These are phyloP conservation scores for Maniola jurtina DNA, from an alignment of 1,140 invertebrate species.

Conservation along the genomic window DNA sequence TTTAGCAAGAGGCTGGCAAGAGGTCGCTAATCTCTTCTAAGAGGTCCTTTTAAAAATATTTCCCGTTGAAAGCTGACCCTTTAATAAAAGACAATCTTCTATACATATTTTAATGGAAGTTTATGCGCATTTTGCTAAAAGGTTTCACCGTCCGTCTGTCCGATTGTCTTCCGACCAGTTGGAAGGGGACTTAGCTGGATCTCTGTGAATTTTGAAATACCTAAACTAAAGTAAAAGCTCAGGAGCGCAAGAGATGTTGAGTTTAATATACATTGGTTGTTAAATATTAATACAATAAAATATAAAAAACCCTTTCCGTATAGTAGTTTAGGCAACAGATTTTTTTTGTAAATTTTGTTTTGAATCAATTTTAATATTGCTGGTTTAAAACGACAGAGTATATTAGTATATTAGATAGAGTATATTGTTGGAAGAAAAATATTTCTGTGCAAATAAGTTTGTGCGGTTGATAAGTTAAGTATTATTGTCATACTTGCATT, in stretches of 20 bases:
- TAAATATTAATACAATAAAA: too few species aligned
- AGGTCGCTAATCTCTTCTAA: not conserved
- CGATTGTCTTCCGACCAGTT: constrained; percentile 28
- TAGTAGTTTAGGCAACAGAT: too few species aligned
- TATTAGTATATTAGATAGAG: too few species aligned
- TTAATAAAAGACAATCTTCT: not conserved
- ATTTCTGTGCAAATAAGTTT: too few species aligned
- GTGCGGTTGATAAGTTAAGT: too few species aligned
- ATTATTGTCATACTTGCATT: not conserved
- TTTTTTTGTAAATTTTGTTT: too few species aligned
- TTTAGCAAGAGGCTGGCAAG: too few species aligned
- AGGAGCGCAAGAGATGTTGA: not conserved
- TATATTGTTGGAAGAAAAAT: too few species aligned
- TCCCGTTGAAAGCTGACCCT: not conserved
- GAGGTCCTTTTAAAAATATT: not conserved
- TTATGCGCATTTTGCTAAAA: constrained; percentile 36
- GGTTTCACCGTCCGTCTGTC: constrained; percentile 19
- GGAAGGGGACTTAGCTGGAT: constrained; percentile 17
- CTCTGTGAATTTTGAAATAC: constrained; percentile 19
- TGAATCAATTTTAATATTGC: too few species aligned
- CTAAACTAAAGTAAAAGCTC: not conserved
- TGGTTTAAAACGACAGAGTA: too few species aligned
- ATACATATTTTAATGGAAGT: constrained; percentile 11
- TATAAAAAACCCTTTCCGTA: too few species aligned
- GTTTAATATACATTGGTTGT: too few species aligned